These are phyloP conservation scores for Morpho deidamia DNA, from an alignment of 2,888 invertebrate species.

Conservation along the genomic window DNA sequence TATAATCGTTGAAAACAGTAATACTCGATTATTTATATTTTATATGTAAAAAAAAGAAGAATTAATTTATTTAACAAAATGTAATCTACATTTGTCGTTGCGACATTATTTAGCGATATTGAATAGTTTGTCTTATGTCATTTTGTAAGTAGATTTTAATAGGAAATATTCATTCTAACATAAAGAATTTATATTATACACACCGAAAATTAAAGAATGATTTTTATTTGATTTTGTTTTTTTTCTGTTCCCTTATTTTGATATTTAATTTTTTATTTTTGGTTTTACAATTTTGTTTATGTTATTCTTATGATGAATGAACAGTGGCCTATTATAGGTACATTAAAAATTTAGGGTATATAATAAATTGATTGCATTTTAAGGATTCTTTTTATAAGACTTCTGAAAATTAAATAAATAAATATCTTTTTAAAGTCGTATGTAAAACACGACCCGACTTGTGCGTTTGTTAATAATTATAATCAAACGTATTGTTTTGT, in stretches of 20 bases:
- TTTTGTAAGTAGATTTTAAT: conserved; percentile 67
- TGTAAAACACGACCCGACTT: neutral
- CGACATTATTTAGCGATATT: conserved; percentile 49
- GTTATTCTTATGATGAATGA: neutral
- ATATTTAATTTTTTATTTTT: conserved; percentile 30
- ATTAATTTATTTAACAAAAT: conserved; percentile 51
- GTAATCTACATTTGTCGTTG: conserved; percentile 60
- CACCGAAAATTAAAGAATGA: conserved; percentile 70
- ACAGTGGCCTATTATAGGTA: conserved; percentile 25
- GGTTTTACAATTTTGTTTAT: neutral
- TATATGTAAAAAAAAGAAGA: conserved; percentile 67
- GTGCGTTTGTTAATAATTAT: neutral
- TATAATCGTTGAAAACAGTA: conserved; percentile 71
- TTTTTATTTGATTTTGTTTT: conserved; percentile 52
- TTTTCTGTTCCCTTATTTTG: conserved; percentile 37
- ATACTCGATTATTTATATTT: conserved; percentile 76
- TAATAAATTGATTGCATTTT: conserved; percentile 21
- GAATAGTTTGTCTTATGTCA: conserved; percentile 55
- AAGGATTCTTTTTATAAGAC: conserved; percentile 62
- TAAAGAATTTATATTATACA: conserved; percentile 66
- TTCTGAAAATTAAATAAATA: conserved; percentile 8
- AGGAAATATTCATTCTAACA: conserved; percentile 60
- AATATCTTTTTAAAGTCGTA: neutral
- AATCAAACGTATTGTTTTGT: neutral
- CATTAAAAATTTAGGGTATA: conserved; percentile 3